A percentile compares a stretch with the other conserved stretches of the same genome.
These are phyloP conservation scores for Lethenteron camtschaticum DNA, from an alignment of 2,113 vertebrate species.

Conservation along the genomic window DNA sequence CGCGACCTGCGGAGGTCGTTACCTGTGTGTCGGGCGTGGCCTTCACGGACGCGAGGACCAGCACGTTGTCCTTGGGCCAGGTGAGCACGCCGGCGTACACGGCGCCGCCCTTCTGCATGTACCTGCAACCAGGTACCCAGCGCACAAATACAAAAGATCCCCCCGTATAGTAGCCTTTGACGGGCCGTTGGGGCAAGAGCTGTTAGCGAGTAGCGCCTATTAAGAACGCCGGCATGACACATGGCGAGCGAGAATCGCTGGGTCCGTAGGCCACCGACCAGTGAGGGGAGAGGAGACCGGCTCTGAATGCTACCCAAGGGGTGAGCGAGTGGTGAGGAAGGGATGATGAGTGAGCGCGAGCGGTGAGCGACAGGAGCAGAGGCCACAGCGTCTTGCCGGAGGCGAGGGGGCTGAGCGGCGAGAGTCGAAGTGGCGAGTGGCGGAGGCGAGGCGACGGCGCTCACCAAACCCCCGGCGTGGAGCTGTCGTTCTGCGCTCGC, in stretches of 20 bases:
- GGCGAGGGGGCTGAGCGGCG: background rate
- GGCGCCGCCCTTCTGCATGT: constrained; percentile 24
- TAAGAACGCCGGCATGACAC: background rate
- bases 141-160: background rate
- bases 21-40: constrained; percentile 23
- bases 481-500: constrained; percentile 50
- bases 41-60: constrained; percentile 22
- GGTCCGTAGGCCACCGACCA: background rate
- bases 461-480: constrained; percentile 34
- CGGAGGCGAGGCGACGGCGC: constrained; percentile 9
- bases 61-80: constrained; percentile 21
- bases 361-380: background rate
- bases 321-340: constrained; percentile 17
- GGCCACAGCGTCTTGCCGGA: background rate
- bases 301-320: background rate
- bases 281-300: no score
- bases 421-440: background rate
- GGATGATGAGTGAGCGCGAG: constrained; percentile 12
- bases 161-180: background rate
- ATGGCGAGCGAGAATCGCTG: background rate
- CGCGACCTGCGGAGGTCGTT: constrained; percentile 12
- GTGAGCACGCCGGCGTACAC: constrained; percentile 35
- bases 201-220: background rate
- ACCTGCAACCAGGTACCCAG: constrained; percentile 21
- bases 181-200: background rate